phyloP scores from a whole-genome alignment of 2,113 vertebrate genomes.

The Nerophis ophidion region DNA sequence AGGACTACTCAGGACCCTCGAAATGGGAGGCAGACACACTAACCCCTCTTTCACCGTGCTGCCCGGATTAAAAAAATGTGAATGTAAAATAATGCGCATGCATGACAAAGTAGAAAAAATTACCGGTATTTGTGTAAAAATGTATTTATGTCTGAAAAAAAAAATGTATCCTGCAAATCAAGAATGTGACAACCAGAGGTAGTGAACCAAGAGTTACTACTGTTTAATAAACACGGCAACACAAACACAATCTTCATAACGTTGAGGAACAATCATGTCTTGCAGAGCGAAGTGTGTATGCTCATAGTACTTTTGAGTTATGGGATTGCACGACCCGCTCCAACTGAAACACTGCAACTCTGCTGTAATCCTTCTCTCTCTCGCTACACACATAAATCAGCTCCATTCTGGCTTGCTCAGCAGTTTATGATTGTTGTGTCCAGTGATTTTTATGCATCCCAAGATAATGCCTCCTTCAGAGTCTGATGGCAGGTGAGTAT shows the following conservation, averaged over 20 bases:
- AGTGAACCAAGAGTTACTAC: not conserved
- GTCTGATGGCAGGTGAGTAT: slow-evolving; percentile 6
- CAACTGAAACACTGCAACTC: not conserved
- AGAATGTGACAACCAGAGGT: not conserved
- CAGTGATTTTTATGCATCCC: slow-evolving; percentile 3
- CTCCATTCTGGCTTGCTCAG: slow-evolving; percentile 9
- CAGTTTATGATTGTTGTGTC: slow-evolving; percentile 4
- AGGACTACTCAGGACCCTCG: no score
- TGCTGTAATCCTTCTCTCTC: slow-evolving; percentile 11
- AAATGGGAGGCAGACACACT: no score
- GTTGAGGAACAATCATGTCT: slow-evolving; percentile 6
- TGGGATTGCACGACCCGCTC: not conserved
- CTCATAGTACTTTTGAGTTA: not conserved
- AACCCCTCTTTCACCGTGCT: no score
- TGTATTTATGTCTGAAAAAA: not conserved
- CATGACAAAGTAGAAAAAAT: not conserved
- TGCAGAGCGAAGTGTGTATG: not conserved
- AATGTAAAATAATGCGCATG: no score
- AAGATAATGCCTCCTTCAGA: slow-evolving; percentile 1
- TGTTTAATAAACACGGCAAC: slow-evolving; percentile 1
- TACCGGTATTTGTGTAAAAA: not conserved
- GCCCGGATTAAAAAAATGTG: no score
- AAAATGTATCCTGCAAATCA: not conserved
- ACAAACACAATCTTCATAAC: slow-evolving; percentile 1
- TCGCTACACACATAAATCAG: slow-evolving; percentile 4